Evolutionary conservation across 2,888 invertebrate genomes (phyloP).

Genomic region (Lithophane socia): DNA sequence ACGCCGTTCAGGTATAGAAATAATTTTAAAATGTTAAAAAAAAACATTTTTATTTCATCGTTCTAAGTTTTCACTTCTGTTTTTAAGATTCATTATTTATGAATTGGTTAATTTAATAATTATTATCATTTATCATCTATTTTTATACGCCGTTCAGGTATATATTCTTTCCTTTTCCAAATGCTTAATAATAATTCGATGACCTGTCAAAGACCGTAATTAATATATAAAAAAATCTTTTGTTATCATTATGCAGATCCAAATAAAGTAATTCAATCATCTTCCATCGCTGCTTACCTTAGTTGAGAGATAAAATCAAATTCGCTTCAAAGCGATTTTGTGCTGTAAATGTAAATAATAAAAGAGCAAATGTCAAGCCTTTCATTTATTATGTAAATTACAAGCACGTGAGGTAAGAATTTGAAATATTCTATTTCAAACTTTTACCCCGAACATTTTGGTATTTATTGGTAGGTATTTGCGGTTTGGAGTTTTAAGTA

Average conservation of each 20-base stretch:
- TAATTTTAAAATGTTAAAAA: too few species aligned
- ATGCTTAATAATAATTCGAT: not conserved
- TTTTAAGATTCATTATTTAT: not conserved
- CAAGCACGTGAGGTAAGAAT: slow-evolving; percentile 17
- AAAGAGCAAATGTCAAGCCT: slow-evolving; percentile 24
- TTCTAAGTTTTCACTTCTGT: too few species aligned
- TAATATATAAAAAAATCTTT: not conserved
- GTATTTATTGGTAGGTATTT: not conserved
- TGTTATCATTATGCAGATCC: not conserved
- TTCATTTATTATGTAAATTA: slow-evolving; percentile 41
- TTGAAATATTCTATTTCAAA: slow-evolving; percentile 1
- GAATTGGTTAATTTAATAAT: too few species aligned
- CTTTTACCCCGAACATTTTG: not conserved
- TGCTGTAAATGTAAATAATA: slow-evolving; percentile 19
- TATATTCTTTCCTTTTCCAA: not conserved
- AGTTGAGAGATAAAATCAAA: not conserved
- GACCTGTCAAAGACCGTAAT: not conserved
- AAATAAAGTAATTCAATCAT: slow-evolving; percentile 9
- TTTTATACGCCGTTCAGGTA: too few species aligned
- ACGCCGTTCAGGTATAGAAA: too few species aligned
- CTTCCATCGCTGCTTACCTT: not conserved
- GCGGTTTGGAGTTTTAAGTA: not conserved
- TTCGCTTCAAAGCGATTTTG: slow-evolving; percentile 21
- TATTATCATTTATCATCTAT: not conserved
- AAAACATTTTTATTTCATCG: too few species aligned